Conservation (phyloP, 2,888 invertebrate species). For the Melangyna quadrimaculata region DNA sequence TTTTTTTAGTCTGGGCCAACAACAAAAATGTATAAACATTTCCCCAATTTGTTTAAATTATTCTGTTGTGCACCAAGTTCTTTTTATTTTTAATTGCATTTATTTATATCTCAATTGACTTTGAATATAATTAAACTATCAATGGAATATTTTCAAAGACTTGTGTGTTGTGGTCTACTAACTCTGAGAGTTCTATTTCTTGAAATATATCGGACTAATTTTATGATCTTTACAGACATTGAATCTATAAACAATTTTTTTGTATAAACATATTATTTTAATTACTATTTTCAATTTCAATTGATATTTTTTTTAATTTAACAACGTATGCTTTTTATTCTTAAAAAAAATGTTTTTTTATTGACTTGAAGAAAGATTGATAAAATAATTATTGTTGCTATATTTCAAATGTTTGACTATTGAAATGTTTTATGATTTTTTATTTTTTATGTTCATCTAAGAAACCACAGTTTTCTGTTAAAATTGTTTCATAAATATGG, state of each 20-base stretch:
- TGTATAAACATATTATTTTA: not conserved
- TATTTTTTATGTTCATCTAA: too few relatives aligned
- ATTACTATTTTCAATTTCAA: not conserved
- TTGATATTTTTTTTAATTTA: not conserved
- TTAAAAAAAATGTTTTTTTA: too few relatives aligned
- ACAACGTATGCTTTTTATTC: too few relatives aligned
- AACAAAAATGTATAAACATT: not conserved
- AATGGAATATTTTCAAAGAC: not conserved
- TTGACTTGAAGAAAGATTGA: not conserved
- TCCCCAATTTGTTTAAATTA: not conserved
- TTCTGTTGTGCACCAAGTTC: not conserved
- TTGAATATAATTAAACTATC: not conserved
- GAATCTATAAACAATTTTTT: not conserved
- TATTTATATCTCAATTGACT: not conserved
- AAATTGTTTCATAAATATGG: too few relatives aligned
- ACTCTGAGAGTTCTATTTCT: not conserved
- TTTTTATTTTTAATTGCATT: conserved; percentile 7
- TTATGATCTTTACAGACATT: not conserved
- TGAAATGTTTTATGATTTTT: too few relatives aligned
- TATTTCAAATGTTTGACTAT: too few relatives aligned
- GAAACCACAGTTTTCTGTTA: too few relatives aligned
- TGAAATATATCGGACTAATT: not conserved
- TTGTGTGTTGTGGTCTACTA: not conserved
- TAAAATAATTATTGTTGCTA: too few relatives aligned
- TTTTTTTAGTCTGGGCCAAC: not conserved